Evolutionary conservation across 2,113 vertebrate genomes (phyloP).

Genomic region (Anolis sagrei): DNA sequence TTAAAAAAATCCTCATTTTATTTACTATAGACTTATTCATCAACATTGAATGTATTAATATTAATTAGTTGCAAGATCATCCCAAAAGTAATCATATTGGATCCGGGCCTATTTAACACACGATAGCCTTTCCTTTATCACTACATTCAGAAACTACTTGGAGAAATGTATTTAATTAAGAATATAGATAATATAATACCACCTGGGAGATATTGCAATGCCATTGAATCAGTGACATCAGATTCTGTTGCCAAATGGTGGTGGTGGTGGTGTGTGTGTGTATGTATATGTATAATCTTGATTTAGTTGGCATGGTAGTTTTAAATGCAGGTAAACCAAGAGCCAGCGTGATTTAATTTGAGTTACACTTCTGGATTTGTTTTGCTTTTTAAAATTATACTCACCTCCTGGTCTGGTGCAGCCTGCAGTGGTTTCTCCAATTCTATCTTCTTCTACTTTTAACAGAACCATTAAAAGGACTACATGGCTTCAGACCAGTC

Average conservation of each 20-base stretch:
- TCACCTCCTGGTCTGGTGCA: constrained; percentile 19
- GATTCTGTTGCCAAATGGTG: constrained; percentile 15
- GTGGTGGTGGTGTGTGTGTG: no score
- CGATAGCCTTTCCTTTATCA: constrained; percentile 23
- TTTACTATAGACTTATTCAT: constrained; percentile 10
- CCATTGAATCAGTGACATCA: constrained; percentile 34
- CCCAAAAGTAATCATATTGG: not conserved
- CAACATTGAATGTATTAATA: not conserved
- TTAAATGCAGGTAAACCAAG: no score
- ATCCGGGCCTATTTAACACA: not conserved
- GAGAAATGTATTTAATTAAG: constrained; percentile 51
- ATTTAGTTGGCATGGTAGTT: no score
- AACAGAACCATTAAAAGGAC: no score
- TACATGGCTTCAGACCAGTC: no score
- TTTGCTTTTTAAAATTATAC: not conserved
- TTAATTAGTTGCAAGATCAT: not conserved
- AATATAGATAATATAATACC: constrained; percentile 32
- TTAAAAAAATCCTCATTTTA: not conserved
- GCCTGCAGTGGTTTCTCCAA: not conserved
- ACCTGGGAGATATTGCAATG: constrained; percentile 26
- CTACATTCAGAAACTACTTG: constrained; percentile 29
- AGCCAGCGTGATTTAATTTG: no score
- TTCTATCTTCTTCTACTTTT: no score
- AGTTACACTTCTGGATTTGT: no score
- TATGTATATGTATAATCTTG: no score